Base-by-base conservation (phyloP, 2,888 invertebrate genomes). In the Digitonthophagus gazella region DNA sequence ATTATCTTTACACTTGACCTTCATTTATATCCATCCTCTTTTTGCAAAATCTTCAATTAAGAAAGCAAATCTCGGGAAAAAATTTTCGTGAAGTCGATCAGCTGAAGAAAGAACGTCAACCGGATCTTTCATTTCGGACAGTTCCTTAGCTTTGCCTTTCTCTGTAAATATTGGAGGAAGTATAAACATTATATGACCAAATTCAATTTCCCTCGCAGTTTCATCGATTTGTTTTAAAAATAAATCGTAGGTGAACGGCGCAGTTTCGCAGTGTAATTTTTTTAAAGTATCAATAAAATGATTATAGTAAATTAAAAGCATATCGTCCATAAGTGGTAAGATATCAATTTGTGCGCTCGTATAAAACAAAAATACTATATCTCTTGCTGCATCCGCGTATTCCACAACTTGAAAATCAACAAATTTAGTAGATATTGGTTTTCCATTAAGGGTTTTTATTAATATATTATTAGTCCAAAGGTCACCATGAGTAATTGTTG, bases 401-500 rank as follows among this genome's bases (percentile, higher is more conserved):
- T 83, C 77, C 2, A 84, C 82, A 54, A 85, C 80, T 79, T 88
- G 88, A 73, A 87, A 88, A 74, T 89, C 88, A 0, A 88, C 80
- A 67, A 88, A 80, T 75, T 86, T 86, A 0, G 86, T 72, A 11
- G 65, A 54, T 16, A 65, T 66, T 0, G 72, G 69, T 66, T 71
- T 71, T 3, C 73, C 75, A 54, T 75, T 71, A 56, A 70, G 64
- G 58, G 82, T 82, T 73, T 83, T 83, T n/a, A 87, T 79, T 82
- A 88, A 83, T 3, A 61, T 61, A 73, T 88, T 88, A 74, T 88
- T 88, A 8, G 85, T 84, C 88, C 88, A 88, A 58, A 86, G 80
- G 75, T 88, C 88, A 1, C 81, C 79, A 71, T 88, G 88, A 0
- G 82, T 80, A n/a, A 87, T 80, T 0, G 86, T 84, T 0, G 82